Conservation (phyloP, 2,888 invertebrate species). For the Athalia circularis region DNA sequence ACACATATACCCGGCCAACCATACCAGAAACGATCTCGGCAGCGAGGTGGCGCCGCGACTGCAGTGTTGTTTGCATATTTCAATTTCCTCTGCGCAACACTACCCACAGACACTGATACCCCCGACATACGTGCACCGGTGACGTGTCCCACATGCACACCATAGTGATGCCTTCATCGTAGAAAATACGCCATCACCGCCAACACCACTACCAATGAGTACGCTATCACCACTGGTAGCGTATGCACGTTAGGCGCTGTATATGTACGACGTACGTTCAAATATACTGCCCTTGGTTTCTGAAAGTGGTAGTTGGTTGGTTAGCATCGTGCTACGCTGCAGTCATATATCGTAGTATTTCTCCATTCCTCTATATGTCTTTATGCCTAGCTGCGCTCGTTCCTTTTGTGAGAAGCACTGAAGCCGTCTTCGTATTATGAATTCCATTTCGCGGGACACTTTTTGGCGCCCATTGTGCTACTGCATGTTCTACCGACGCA, state of each 20-base stretch:
- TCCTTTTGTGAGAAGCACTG: conserved; percentile 51
- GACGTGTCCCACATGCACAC: conserved; percentile 7
- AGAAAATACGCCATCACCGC: conserved; percentile 7
- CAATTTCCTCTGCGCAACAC: conserved; percentile 66
- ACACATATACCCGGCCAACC: not conserved
- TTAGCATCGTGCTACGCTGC: conserved; percentile 2
- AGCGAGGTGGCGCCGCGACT: conserved; percentile 57
- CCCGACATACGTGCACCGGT: not conserved
- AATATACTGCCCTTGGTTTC: not conserved
- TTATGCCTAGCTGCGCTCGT: conserved; percentile 26
- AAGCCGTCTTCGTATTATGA: conserved; percentile 60
- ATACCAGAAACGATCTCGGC: conserved; percentile 19
- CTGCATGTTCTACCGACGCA: conserved; percentile 36
- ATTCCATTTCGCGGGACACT: conserved; percentile 67
- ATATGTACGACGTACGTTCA: not conserved
- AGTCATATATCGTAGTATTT: conserved; percentile 26
- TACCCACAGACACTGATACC: conserved; percentile 31
- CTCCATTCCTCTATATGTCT: conserved; percentile 39
- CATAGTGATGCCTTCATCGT: conserved; percentile 20
- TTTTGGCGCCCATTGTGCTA: conserved; percentile 61
- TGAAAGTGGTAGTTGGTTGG: not conserved
- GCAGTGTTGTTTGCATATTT: conserved; percentile 69
- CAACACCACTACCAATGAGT: conserved; percentile 14
- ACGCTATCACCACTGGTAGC: conserved; percentile 25
- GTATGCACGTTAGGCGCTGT: conserved; percentile 22